Evolutionary conservation across 1,140 invertebrate species (phyloP).

Genomic region (Zaprionus nigranus): DNA sequence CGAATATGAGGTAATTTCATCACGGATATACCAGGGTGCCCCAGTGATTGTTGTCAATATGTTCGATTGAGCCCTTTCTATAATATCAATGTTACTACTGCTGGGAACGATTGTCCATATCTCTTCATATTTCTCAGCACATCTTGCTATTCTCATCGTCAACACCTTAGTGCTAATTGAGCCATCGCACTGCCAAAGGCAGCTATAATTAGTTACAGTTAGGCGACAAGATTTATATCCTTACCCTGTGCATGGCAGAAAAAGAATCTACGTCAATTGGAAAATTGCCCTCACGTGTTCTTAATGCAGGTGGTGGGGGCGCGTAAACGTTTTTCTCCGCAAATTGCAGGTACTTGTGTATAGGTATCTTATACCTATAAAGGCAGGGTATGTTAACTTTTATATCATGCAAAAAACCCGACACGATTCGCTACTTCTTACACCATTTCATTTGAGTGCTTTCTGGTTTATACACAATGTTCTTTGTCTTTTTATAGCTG

Average conservation of each 20-base stretch:
- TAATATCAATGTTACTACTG: too few species aligned
- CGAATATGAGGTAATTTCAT: too few species aligned
- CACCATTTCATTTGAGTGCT: too few species aligned
- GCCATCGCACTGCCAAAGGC: background rate
- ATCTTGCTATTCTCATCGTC: background rate
- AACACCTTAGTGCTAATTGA: slow-evolving; percentile 19
- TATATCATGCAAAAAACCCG: too few species aligned
- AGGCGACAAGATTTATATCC: slow-evolving; percentile 36
- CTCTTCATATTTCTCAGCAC: too few species aligned
- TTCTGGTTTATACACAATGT: too few species aligned
- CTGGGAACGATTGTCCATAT: background rate
- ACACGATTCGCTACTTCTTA: too few species aligned
- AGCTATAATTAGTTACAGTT: slow-evolving; percentile 37
- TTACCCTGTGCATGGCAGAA: background rate
- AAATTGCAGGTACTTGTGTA: background rate
- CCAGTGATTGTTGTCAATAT: too few species aligned
- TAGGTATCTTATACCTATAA: background rate
- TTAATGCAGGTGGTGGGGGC: background rate
- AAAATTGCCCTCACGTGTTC: slow-evolving; percentile 42
- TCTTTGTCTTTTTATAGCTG: too few species aligned
- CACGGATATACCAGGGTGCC: too few species aligned
- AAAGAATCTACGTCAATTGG: slow-evolving; percentile 35
- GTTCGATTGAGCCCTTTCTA: too few species aligned
- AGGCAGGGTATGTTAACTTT: background rate
- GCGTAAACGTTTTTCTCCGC: background rate